Evolutionary conservation across 2,888 invertebrate species (phyloP).

Genomic region (Sinohyriopsis cumingii): DNA sequence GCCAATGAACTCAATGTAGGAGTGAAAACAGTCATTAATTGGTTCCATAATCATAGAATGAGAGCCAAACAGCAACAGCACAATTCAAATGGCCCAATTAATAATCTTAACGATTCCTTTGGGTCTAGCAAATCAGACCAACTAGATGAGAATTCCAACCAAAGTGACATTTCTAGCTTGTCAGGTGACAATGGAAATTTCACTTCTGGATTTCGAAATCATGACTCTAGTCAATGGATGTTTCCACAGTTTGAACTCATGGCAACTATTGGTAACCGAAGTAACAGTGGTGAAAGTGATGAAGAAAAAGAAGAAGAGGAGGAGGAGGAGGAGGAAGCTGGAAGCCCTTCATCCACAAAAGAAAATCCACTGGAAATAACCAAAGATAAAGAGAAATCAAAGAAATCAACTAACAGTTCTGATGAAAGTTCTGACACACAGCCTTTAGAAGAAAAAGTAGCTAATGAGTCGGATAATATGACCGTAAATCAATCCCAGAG

Average conservation of each 20-base stretch:
- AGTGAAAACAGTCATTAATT: conserved; percentile 97
- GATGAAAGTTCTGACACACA: conserved; percentile 39
- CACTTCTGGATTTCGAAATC: conserved; percentile 39
- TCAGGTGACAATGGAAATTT: conserved; percentile 50
- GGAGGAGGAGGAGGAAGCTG: conserved; percentile 24
- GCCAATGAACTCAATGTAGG: conserved; percentile 92
- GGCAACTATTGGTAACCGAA: background rate
- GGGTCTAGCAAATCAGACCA: conserved; percentile 52
- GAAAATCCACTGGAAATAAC: conserved; percentile 22
- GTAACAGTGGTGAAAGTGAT: conserved; percentile 2
- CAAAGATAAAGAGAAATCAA: conserved; percentile 28
- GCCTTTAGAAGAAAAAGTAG: conserved; percentile 21
- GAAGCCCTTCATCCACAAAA: conserved; percentile 33
- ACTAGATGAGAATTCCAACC: conserved; percentile 60
- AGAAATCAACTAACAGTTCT: conserved; percentile 17
- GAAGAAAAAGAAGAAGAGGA: conserved; percentile 33
- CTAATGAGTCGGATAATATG: conserved; percentile 20
- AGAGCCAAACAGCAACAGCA: conserved; percentile 81
- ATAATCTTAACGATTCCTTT: conserved; percentile 26
- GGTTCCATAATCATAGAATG: conserved; percentile 99
- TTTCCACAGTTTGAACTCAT: conserved; percentile 68
- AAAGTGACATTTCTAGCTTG: conserved; percentile 60
- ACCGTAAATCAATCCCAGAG: conserved; percentile 19
- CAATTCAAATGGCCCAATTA: conserved; percentile 33
- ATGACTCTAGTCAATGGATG: conserved; percentile 63